Conservation (phyloP, 2,113 vertebrate species). For the Brachyistius frenatus region DNA sequence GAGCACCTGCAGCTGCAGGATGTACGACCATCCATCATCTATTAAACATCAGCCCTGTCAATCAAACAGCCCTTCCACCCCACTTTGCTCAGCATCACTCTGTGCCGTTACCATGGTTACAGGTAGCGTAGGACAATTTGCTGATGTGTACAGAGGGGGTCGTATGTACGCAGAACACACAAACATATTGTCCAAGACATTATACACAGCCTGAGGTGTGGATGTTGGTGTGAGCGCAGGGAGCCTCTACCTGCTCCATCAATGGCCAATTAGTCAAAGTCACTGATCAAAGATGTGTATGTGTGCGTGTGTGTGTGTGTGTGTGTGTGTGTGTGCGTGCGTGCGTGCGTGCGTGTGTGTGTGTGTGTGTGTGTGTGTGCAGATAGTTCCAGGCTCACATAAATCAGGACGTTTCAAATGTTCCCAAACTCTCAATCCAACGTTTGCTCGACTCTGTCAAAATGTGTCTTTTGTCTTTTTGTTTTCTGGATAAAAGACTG, state of each 20-base stretch:
- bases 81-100: constrained; percentile 28
- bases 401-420: constrained; percentile 1
- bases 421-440: constrained; percentile 1
- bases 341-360: no score
- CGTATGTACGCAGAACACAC: not conserved
- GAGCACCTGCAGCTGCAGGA: constrained; percentile 16
- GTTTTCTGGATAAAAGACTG: not conserved
- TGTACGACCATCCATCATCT: constrained; percentile 33
- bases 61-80: constrained; percentile 38
- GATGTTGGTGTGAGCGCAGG: no score
- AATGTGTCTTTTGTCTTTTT: no score
- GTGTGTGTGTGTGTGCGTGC: no score
- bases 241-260: no score
- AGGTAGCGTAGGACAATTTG: constrained; percentile 7
- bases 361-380: not conserved
- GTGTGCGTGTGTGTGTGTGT: not conserved
- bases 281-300: not conserved
- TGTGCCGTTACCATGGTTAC: constrained; percentile 70
- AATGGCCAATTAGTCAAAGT: not conserved
- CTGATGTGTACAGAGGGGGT: constrained; percentile 11
- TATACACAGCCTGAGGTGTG: not conserved
- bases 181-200: not conserved
- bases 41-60: constrained; percentile 72
- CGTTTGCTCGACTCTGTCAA: no score
- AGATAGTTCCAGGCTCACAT: constrained; percentile 13